Evolutionary conservation across 2,888 invertebrate species (phyloP), one percentile per base, ranked within the genome.

Genomic region (Suillia variegata): DNA sequence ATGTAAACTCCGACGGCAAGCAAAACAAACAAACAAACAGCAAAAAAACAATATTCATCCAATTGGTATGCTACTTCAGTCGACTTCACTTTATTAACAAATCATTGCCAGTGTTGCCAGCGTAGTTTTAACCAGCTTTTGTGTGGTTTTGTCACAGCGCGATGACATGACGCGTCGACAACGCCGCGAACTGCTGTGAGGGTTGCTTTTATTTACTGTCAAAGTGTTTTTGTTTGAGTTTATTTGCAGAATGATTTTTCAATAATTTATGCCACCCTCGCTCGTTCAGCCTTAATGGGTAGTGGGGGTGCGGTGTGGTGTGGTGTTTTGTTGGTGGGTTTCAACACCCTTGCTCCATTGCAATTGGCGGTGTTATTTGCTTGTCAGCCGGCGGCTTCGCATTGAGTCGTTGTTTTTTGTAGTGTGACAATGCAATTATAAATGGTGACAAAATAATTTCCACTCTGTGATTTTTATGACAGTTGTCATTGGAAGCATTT

Each of bases 401-500:
- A n/a, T n/a, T 52, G 26, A 59, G 58, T 54, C 48, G 59, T 38
- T 63, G 61, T 56, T 59, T 58, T 38, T 57, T 52, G 61, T 70
- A 68, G 66, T 73, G 73, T 77, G 77, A 76, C 77, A 77, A 77
- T 77, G 75, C 77, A 77, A 77, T 77, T 77, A 77, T 77, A 76
- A 77, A 77, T 77, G 78, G 78, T 77, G 77, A 77, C 78, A 77
- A 77, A 77, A 77, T 77, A 77, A 77, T 77, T 77, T 77, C 74
- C 77, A 75, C 75, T 70, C 71, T 71, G 74, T 77, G 77, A 77
- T 77, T 77, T 76, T 77, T 76, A 76, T 77, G 76, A 76, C 76
- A 77, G 77, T 77, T 76, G 77, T 73, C 68, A 63, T 68, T 65
- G 56, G 66, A 67, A 73, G 75, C 69, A 62, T 66, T 18, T 13